Evolutionary conservation across 2,888 invertebrate species (phyloP).

Genomic region (Chrysolina americana): DNA sequence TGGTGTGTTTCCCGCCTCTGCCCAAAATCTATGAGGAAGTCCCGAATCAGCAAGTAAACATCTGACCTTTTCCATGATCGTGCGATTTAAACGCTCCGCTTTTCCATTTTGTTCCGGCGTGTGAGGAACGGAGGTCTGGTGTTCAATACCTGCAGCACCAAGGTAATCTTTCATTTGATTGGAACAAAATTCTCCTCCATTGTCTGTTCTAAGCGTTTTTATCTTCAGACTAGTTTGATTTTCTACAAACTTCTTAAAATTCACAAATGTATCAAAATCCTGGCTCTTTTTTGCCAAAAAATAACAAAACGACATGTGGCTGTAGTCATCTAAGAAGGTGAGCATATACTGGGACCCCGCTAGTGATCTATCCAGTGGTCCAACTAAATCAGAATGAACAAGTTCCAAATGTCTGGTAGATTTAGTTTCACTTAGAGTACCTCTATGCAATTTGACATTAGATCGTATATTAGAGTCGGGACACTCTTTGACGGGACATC

Average conservation of each 20-base stretch:
- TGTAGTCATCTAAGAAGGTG: neutral
- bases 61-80: neutral
- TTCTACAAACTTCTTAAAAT: neutral
- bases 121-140: too few species aligned
- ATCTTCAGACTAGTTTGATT: too few species aligned
- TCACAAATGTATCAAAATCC: neutral
- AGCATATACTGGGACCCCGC: conserved; percentile 1
- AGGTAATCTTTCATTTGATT: too few species aligned
- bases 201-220: too few species aligned
- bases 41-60: neutral
- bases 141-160: too few species aligned
- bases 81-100: too few species aligned
- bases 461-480: too few species aligned
- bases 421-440: neutral
- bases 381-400: neutral
- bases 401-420: neutral
- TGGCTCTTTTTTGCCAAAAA: neutral
- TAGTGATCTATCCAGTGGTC: neutral
- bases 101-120: neutral
- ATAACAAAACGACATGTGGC: neutral
- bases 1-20: neutral
- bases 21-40: conserved; percentile 1
- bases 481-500: too few species aligned
- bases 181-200: too few species aligned
- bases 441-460: too few species aligned